Conservation (phyloP, 37 sponge, comb jelly and placozoan genomes). For the Oscarella lobularis region DNA sequence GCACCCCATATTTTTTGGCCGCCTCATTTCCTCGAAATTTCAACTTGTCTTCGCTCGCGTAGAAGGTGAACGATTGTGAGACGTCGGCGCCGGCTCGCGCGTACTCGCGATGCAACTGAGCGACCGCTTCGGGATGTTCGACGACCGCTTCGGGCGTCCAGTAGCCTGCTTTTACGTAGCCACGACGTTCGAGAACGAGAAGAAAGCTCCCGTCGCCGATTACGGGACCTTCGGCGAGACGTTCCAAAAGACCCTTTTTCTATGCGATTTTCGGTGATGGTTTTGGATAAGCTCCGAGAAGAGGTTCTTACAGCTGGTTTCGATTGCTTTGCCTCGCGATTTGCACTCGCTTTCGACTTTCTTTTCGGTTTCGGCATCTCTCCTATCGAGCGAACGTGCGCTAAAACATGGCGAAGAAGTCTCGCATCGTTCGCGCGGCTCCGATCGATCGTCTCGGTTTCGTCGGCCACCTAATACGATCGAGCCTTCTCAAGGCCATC, state of each 20-base stretch:
- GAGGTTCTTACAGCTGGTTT: too few species aligned
- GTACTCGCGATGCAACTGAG: slow-evolving; percentile 28
- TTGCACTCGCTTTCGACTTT: too few species aligned
- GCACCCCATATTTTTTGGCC: background rate
- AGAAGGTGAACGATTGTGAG: slow-evolving; percentile 30
- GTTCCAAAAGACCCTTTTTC: slow-evolving; percentile 25
- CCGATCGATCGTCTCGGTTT: slow-evolving; percentile 34
- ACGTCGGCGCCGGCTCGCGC: slow-evolving; percentile 26
- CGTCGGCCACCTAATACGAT: slow-evolving; percentile 21
- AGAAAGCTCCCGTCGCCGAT: slow-evolving; percentile 33
- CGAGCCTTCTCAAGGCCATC: slow-evolving; percentile 24
- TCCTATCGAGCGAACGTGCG: too few species aligned
- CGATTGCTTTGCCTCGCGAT: too few species aligned
- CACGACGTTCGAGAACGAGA: slow-evolving; percentile 26
- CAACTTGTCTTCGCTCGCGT: slow-evolving; percentile 41
- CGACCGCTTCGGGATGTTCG: slow-evolving; percentile 31
- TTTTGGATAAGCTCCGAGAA: too few species aligned
- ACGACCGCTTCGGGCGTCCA: slow-evolving; percentile 40
- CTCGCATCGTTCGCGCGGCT: slow-evolving; percentile 16
- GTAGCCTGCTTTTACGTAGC: slow-evolving; percentile 28
- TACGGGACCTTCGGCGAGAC: slow-evolving; percentile 25
- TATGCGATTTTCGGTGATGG: too few species aligned
- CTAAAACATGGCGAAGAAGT: too few species aligned
- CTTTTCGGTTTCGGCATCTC: too few species aligned
- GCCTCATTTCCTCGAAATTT: slow-evolving; percentile 20